Percentiles rank a stretch among this genome's conserved stretches.
phyloP scores from a whole-genome alignment of 2,797 vertebrate species.

The Danio tinwini region DNA sequence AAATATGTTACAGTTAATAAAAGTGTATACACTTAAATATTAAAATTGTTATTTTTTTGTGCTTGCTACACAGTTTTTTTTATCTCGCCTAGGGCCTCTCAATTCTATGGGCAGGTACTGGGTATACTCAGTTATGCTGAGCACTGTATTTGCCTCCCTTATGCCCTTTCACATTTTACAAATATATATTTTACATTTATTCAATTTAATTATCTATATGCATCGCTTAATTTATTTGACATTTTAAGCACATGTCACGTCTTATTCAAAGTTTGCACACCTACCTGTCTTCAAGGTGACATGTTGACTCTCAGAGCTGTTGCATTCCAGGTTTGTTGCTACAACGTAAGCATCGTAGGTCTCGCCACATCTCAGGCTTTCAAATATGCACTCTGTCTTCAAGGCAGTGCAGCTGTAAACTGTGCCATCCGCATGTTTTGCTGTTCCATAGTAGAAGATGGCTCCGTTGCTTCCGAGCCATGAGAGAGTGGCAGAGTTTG shows the following conservation, averaged over 20 bases:
- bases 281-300: slow-evolving; percentile 71
- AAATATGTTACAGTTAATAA: no score
- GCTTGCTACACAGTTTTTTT: no score
- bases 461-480: slow-evolving; percentile 68
- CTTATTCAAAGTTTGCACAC: slow-evolving; percentile 4
- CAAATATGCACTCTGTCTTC: slow-evolving; percentile 64
- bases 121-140: no score
- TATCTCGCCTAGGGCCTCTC: no score
- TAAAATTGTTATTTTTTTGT: no score
- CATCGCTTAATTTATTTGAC: no score
- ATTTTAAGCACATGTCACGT: not conserved
- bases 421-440: slow-evolving; percentile 62
- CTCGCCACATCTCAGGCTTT: slow-evolving; percentile 73
- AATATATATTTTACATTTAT: no score
- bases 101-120: no score
- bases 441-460: slow-evolving; percentile 67
- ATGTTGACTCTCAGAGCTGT: slow-evolving; percentile 66
- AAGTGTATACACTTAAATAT: no score
- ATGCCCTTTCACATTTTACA: no score
- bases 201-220: not conserved
- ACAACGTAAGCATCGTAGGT: slow-evolving; percentile 69
- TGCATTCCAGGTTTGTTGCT: slow-evolving; percentile 72
- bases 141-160: no score
- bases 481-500: slow-evolving; percentile 65
- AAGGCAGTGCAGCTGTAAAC: slow-evolving; percentile 60